These are phyloP conservation scores for Galemys pyrenaicus DNA, from an alignment of 2,113 vertebrate genomes.

Conservation along the genomic window DNA sequence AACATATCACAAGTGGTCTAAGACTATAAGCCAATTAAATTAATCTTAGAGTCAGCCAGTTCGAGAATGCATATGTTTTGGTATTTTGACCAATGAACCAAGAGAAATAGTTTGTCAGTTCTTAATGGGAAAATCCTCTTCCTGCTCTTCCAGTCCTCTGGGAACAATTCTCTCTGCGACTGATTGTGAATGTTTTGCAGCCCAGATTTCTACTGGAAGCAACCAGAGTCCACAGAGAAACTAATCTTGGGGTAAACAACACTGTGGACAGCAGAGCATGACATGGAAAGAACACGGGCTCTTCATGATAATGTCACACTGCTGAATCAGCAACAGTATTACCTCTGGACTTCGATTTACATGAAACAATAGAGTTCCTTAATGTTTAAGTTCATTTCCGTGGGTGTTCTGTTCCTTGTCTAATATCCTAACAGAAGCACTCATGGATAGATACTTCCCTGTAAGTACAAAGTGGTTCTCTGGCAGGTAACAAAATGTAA, in stretches of 20 bases:
- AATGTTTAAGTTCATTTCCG: neutral
- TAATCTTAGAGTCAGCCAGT: neutral
- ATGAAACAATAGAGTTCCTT: neutral
- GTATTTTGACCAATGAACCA: neutral
- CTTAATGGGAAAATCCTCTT: neutral
- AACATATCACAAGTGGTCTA: neutral
- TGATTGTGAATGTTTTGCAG: neutral
- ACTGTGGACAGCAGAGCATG: neutral
- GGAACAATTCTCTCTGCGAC: neutral
- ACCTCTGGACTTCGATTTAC: neutral
- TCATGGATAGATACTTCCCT: neutral
- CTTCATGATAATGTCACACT: rapidly evolving
- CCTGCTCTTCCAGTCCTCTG: neutral
- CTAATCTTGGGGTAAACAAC: neutral
- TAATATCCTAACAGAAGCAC: neutral
- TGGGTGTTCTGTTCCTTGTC: neutral
- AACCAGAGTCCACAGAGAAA: neutral
- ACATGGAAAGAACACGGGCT: neutral
- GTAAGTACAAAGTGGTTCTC: neutral
- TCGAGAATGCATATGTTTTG: neutral
- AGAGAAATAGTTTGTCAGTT: neutral
- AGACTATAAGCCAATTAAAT: neutral
- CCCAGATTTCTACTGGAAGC: neutral
- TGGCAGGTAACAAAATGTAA: conserved; percentile 3
- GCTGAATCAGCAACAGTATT: rapidly evolving